phyloP scores from a whole-genome alignment of 2,888 invertebrate genomes.

The Campoletis raptor region DNA sequence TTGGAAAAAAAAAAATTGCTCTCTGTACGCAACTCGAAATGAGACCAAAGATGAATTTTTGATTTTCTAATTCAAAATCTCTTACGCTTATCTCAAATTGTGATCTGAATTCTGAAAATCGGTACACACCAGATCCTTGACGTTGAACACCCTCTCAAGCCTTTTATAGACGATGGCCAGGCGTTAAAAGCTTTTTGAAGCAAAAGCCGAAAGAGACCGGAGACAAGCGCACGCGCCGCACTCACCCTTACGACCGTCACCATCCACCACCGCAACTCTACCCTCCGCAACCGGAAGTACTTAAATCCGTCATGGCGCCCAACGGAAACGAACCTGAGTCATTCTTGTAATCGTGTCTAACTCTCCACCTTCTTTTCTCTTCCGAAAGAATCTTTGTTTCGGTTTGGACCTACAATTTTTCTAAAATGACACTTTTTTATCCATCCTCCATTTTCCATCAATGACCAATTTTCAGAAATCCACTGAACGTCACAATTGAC shows the following conservation, averaged over 20 bases:
- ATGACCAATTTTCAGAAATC: neutral
- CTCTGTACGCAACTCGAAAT: neutral
- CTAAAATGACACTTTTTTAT: neutral
- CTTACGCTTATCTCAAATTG: constrained; percentile 49
- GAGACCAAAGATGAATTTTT: neutral
- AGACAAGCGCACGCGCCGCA: constrained; percentile 79
- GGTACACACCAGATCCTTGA: constrained; percentile 62
- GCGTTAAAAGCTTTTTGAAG: constrained; percentile 54
- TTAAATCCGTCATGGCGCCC: constrained; percentile 83
- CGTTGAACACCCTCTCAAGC: constrained; percentile 60
- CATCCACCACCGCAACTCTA: constrained; percentile 48
- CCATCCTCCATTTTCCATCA: neutral
- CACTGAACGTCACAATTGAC: neutral
- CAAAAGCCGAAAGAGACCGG: constrained; percentile 61
- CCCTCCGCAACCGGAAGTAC: constrained; percentile 80
- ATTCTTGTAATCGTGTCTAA: constrained; percentile 80
- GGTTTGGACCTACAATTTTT: constrained; percentile 2
- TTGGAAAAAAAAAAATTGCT: too few species aligned
- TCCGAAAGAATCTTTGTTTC: constrained; percentile 48
- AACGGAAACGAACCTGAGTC: constrained; percentile 82
- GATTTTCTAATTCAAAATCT: neutral
- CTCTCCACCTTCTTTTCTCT: constrained; percentile 78
- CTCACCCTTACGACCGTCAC: constrained; percentile 48
- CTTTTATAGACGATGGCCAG: neutral
- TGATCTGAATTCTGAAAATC: constrained; percentile 53